Conservation (phyloP, 1,140 invertebrate species). For the Brachionus asplanchnoidis region DNA sequence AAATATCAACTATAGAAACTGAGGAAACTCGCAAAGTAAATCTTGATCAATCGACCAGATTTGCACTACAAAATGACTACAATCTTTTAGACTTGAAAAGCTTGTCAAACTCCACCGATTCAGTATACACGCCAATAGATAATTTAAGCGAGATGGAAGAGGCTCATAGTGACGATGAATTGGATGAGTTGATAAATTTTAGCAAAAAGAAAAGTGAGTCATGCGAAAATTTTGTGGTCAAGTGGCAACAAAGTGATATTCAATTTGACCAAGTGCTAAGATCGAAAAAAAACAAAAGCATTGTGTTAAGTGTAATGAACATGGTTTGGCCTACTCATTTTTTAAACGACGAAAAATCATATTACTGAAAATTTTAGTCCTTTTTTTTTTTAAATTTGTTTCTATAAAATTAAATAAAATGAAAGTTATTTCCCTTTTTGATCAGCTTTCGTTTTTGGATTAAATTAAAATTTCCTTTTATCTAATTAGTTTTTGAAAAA, state of each 20-base stretch:
- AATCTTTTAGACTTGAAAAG: background rate
- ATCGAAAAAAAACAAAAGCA: background rate
- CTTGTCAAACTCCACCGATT: background rate
- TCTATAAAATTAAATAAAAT: background rate
- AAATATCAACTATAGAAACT: background rate
- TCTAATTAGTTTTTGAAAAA: no score
- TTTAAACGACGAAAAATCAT: background rate
- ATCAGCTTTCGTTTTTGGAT: background rate
- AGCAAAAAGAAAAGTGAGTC: background rate
- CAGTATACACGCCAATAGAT: conserved; percentile 10
- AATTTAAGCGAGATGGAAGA: conserved; percentile 3
- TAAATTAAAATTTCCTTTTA: no score
- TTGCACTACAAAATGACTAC: background rate
- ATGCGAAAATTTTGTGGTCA: conserved; percentile 15
- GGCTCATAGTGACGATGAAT: background rate
- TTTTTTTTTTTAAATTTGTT: background rate
- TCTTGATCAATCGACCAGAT: background rate
- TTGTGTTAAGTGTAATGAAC: conserved; percentile 1
- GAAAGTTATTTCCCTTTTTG: background rate
- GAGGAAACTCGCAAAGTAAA: background rate
- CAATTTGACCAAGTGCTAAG: background rate
- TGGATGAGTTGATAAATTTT: background rate
- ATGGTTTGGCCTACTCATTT: background rate
- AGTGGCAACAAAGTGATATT: background rate
- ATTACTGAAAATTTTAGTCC: background rate